Percentiles rank a stretch among this genome's conserved stretches.
These are phyloP conservation scores for Thymelicus sylvestris DNA, from an alignment of 2,888 invertebrate species.

Conservation along the genomic window DNA sequence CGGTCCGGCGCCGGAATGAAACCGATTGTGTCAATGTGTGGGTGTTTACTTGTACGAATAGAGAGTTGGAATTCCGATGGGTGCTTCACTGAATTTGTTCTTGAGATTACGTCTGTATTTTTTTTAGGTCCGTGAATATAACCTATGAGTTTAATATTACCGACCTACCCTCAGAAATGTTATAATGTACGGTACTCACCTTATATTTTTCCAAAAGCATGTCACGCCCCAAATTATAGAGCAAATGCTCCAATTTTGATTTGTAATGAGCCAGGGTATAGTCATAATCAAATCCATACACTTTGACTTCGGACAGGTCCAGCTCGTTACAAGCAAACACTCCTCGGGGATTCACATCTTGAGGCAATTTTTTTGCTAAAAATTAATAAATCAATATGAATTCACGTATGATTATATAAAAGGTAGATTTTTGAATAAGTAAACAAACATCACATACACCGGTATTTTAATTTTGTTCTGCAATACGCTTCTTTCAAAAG, in stretches of 20 bases:
- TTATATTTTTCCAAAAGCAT: slow-evolving; percentile 94
- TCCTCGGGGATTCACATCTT: slow-evolving; percentile 93
- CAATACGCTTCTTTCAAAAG: slow-evolving; percentile 86
- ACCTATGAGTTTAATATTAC: no score
- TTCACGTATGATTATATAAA: background rate
- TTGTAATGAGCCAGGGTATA: slow-evolving; percentile 98
- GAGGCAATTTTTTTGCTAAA: slow-evolving; percentile 93
- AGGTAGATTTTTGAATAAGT: background rate
- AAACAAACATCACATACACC: slow-evolving; percentile 85
- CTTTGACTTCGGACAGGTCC: slow-evolving; percentile 94
- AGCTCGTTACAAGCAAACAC: slow-evolving; percentile 99
- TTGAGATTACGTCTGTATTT: no score
- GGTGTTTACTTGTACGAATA: no score
- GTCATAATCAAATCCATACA: slow-evolving; percentile 99
- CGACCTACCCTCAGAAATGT: background rate
- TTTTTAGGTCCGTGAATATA: no score
- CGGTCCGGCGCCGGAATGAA: no score
- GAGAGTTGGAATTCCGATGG: no score
- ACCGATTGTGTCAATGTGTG: no score
- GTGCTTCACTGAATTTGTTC: no score
- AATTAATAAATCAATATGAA: slow-evolving; percentile 43
- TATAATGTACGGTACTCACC: slow-evolving; percentile 78
- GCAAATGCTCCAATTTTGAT: slow-evolving; percentile 92
- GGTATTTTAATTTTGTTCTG: slow-evolving; percentile 87
- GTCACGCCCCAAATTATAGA: slow-evolving; percentile 96